These are phyloP conservation scores for Nebria ingens DNA, from an alignment of 1,140 invertebrate genomes.

Conservation along the genomic window DNA sequence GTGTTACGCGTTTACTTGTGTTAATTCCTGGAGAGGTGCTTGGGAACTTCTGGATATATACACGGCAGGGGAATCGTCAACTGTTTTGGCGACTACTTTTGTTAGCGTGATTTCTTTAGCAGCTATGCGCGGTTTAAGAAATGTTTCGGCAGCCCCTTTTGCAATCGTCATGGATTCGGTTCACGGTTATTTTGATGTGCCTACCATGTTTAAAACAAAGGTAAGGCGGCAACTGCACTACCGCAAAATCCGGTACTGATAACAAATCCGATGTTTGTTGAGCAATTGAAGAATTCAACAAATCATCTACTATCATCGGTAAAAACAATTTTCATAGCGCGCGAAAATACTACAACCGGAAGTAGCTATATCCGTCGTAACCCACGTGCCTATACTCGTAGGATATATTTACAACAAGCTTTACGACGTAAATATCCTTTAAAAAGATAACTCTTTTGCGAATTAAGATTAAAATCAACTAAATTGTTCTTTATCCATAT, in stretches of 20 bases:
- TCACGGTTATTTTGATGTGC: slow-evolving; percentile 67
- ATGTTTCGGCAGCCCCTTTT: slow-evolving; percentile 72
- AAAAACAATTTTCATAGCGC: not conserved
- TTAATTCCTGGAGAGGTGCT: slow-evolving; percentile 74
- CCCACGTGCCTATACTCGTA: no score
- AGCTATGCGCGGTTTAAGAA: slow-evolving; percentile 55
- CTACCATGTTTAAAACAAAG: slow-evolving; percentile 66
- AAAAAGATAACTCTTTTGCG: no score
- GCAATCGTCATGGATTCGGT: slow-evolving; percentile 60
- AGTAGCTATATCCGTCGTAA: slow-evolving; percentile 11
- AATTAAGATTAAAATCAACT: no score
- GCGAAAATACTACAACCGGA: not conserved
- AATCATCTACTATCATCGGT: not conserved
- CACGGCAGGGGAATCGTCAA: slow-evolving; percentile 46
- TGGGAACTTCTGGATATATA: slow-evolving; percentile 66
- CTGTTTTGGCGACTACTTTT: slow-evolving; percentile 44
- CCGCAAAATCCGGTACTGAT: not conserved
- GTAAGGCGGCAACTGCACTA: slow-evolving; percentile 40
- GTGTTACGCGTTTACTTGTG: slow-evolving; percentile 63
- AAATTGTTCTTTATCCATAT: no score
- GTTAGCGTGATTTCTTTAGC: slow-evolving; percentile 54
- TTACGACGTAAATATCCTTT: no score
- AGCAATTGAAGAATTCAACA: not conserved
- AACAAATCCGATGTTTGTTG: not conserved
- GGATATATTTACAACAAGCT: no score